Evolutionary conservation across 2,888 invertebrate genomes (phyloP), one percentile per base, ranked within the genome.

Genomic region (Dryobotodes eremita): DNA sequence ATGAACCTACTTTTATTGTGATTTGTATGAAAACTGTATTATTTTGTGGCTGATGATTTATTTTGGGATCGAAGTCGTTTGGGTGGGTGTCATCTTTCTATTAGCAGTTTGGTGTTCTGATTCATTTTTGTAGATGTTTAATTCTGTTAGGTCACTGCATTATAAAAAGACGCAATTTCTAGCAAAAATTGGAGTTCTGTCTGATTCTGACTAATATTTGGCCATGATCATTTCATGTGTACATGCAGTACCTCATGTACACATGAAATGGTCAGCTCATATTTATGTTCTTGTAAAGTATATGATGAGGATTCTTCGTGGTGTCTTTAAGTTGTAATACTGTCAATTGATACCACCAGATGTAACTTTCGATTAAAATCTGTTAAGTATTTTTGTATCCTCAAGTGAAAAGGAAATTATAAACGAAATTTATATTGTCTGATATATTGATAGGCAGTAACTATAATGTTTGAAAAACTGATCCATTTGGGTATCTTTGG

Each of bases 1-100:
- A 82, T 83, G 82, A 87, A 83, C 89, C 89, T 88, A 89, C 88
- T 89, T 88, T 87, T 89, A 84, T 89, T 86, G 82, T 85, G 80
- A 85, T 88, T 89, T 89, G 85, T 89, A 85, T 88, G 89, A 84
- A 82, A 88, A 87, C 82, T 85, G 76, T 82, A 77, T 75, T 83
- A 87, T 79, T 83, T 78, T 80, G 65, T 84, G 64, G 57, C 23
- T 70, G 55, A 79, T 77, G 53, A 73, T 79, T 77, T 79, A 62
- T 83, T 75, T 66, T 71, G n/a, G 50, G 36, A 48, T 66, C 62
- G 64, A 71, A 78, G 17, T 61, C 50, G 69, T 48, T 72, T 59
- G 46, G n/a, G 55, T 83, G 70, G 70, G 77, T 69, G 66, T 77
- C 50, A 75, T 73, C 17, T 57, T 70, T 75, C 42, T 59, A 75